Evolutionary conservation across 2,888 invertebrate species (phyloP).

Genomic region (Oligia latruncula): DNA sequence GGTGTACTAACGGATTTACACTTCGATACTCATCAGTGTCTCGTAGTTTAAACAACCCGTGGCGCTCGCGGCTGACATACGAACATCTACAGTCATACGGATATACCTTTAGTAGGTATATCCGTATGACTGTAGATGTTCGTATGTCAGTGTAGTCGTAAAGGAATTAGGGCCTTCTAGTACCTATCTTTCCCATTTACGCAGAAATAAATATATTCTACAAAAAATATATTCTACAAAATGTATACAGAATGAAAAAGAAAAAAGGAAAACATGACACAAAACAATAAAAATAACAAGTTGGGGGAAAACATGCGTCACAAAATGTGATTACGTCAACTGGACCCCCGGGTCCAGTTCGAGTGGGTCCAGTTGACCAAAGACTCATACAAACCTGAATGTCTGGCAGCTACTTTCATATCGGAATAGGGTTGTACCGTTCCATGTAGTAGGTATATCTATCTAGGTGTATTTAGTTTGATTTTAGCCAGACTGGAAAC

Average conservation of each 20-base stretch:
- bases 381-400: neutral
- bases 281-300: too few species aligned
- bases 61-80: neutral
- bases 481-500: too few species aligned
- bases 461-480: neutral
- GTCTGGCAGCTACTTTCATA: neutral
- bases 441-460: neutral
- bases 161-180: too few species aligned
- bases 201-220: neutral
- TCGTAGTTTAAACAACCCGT: constrained; percentile 1
- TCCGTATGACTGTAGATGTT: too few species aligned
- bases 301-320: too few species aligned
- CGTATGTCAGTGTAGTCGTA: too few species aligned
- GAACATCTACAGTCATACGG: neutral
- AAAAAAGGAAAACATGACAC: too few species aligned
- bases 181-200: neutral
- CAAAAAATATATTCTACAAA: neutral
- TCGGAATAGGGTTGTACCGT: neutral
- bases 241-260: neutral
- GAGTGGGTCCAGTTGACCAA: too few species aligned
- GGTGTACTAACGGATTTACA: neutral
- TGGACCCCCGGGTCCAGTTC: too few species aligned
- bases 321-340: too few species aligned
- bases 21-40: neutral
- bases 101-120: neutral